Conservation (phyloP, 2,113 vertebrate genomes). For the Mobula birostris region DNA sequence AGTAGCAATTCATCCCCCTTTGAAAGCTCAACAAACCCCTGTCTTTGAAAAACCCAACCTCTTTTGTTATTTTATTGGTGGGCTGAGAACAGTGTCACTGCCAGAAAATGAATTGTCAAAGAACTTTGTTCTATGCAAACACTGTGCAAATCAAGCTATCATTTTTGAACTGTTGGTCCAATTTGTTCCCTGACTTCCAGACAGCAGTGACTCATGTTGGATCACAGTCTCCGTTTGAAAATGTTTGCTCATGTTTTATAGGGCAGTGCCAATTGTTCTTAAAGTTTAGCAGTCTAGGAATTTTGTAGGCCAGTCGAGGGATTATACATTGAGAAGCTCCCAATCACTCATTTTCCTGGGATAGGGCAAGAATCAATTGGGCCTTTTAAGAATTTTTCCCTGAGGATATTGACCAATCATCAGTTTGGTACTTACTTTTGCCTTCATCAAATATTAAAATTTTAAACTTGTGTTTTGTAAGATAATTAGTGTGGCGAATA, state of each 20-base stretch:
- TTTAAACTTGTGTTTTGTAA: neutral
- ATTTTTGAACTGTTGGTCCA: neutral
- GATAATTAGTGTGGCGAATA: neutral
- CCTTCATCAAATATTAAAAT: neutral
- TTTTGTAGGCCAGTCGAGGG: neutral
- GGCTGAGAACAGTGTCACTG: neutral
- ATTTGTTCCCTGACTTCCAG: neutral
- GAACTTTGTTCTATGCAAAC: neutral
- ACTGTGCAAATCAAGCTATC: neutral
- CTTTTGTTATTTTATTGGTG: neutral
- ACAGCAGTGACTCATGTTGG: neutral
- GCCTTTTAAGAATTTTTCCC: neutral
- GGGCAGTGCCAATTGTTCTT: neutral
- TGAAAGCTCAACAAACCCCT: neutral
- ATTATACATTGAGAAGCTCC: neutral
- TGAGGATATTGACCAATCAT: neutral
- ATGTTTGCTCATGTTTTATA: neutral
- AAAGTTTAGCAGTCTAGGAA: neutral
- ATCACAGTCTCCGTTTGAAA: neutral
- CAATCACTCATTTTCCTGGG: neutral
- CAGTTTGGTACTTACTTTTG: neutral
- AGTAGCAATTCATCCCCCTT: neutral
- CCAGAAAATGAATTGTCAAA: neutral
- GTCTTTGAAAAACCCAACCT: neutral
- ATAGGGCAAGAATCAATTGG: neutral